Conservation (phyloP, 2,888 invertebrate genomes). For the Eumacrocentrus americanus region DNA sequence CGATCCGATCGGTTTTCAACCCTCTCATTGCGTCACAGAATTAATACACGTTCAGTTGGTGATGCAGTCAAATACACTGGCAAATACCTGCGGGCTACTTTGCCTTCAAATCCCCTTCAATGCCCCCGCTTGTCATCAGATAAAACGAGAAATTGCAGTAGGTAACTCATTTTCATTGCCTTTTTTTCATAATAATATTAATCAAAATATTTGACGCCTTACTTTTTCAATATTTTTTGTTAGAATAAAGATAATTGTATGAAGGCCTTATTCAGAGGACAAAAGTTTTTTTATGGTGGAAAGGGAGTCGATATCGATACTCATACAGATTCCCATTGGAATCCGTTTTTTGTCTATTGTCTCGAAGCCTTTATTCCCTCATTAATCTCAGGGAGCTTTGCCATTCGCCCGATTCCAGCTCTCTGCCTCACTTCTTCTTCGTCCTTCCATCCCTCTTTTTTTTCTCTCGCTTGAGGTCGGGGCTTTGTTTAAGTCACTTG, state of each 20-base stretch:
- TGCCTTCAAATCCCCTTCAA: neutral
- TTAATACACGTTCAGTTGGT: neutral
- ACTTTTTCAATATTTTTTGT: too few relatives aligned
- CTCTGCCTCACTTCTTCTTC: conserved; percentile 1
- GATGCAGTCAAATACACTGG: neutral
- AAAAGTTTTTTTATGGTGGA: neutral
- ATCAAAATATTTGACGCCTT: too few relatives aligned
- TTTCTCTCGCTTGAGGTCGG: neutral
- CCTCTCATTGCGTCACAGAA: conserved; percentile 13
- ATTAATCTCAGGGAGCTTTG: conserved; percentile 27
- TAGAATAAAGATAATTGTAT: neutral
- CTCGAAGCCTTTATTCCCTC: conserved; percentile 23
- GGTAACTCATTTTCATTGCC: too few relatives aligned
- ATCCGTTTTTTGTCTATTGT: conserved; percentile 10
- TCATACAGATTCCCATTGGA: conserved; percentile 1
- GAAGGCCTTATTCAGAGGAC: neutral
- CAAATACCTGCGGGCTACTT: neutral
- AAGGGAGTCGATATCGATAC: conserved; percentile 4
- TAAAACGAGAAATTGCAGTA: too few relatives aligned
- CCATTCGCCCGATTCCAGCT: conserved; percentile 18
- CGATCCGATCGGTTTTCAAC: neutral
- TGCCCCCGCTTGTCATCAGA: too few relatives aligned
- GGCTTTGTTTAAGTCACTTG: too few relatives aligned
- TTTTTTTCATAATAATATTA: too few relatives aligned
- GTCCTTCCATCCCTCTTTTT: neutral